A percentile compares a stretch with the other conserved stretches of the same genome.
Evolutionary conservation across 2,888 invertebrate species (phyloP).

Genomic region (Phlogophora meticulosa): DNA sequence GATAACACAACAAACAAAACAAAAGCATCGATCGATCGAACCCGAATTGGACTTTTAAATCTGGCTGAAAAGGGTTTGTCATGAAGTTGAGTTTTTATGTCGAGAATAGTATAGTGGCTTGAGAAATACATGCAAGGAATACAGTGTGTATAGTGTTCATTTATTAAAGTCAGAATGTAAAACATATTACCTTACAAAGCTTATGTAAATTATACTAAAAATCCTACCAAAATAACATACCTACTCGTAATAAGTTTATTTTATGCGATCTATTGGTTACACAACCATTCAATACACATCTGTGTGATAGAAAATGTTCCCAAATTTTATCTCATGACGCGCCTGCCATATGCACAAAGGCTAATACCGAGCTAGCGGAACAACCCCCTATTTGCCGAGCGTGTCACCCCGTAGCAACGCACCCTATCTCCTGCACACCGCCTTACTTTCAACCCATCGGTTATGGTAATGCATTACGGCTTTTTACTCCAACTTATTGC

Average conservation of each 20-base stretch:
- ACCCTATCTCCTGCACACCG: slow-evolving; percentile 72
- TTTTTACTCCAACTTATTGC: slow-evolving; percentile 55
- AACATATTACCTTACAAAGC: neutral
- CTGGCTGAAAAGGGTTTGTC: slow-evolving; percentile 7
- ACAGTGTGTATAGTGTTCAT: neutral
- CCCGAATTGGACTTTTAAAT: slow-evolving; percentile 9
- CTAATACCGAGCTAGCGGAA: slow-evolving; percentile 68
- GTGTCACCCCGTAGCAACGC: slow-evolving; percentile 70
- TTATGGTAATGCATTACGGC: slow-evolving; percentile 75
- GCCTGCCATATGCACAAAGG: slow-evolving; percentile 71
- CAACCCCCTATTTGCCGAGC: slow-evolving; percentile 73
- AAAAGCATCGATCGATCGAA: neutral
- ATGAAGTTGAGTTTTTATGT: neutral
- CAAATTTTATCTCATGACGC: slow-evolving; percentile 66
- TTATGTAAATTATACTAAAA: neutral
- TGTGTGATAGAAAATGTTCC: slow-evolving; percentile 24
- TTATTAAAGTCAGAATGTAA: slow-evolving; percentile 3
- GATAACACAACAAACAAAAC: neutral
- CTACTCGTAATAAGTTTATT: slow-evolving; percentile 4
- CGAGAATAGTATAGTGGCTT: neutral
- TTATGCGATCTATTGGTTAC: slow-evolving; percentile 27
- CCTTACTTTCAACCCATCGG: slow-evolving; percentile 78
- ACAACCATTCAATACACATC: slow-evolving; percentile 21
- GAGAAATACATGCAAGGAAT: neutral
- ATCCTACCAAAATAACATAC: neutral